Evolutionary conservation across 1,140 invertebrate genomes (phyloP).

Genomic region (Trichonephila clavipes): DNA sequence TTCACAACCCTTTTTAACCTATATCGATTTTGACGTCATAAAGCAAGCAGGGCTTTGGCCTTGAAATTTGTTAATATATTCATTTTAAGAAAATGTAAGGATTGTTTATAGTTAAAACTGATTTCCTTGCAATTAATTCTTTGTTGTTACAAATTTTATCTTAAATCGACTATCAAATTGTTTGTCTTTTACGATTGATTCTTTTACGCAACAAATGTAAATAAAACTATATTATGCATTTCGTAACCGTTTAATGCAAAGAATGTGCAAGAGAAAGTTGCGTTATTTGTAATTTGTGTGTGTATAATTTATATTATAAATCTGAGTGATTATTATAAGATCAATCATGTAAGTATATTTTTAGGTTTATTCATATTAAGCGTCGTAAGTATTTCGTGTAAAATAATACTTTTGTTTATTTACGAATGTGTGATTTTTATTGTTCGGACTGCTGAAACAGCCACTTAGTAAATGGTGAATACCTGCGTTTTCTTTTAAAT

Average conservation of each 20-base stretch:
- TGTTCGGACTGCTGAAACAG: background rate
- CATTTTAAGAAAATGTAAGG: constrained; percentile 56
- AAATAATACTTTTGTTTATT: background rate
- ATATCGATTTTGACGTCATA: constrained; percentile 40
- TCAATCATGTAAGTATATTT: background rate
- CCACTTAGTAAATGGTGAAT: background rate
- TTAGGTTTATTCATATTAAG: background rate
- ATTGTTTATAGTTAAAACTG: background rate
- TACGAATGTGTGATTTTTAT: background rate
- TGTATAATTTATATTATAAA: too few species aligned
- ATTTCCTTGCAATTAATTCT: background rate
- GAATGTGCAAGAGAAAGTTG: constrained; percentile 55
- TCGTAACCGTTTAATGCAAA: constrained; percentile 35
- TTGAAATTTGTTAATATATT: constrained; percentile 56
- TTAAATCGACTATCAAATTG: background rate
- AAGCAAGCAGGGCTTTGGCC: constrained; percentile 53
- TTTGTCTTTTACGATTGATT: background rate
- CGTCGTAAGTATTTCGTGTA: background rate
- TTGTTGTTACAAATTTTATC: background rate
- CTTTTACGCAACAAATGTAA: constrained; percentile 8
- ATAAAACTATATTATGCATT: constrained; percentile 21
- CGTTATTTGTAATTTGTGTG: constrained; percentile 4
- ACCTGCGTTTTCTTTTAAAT: background rate
- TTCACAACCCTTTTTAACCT: background rate
- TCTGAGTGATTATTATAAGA: background rate